phyloP scores from a whole-genome alignment of 2,113 vertebrate genomes.

The Rostratula benghalensis region DNA sequence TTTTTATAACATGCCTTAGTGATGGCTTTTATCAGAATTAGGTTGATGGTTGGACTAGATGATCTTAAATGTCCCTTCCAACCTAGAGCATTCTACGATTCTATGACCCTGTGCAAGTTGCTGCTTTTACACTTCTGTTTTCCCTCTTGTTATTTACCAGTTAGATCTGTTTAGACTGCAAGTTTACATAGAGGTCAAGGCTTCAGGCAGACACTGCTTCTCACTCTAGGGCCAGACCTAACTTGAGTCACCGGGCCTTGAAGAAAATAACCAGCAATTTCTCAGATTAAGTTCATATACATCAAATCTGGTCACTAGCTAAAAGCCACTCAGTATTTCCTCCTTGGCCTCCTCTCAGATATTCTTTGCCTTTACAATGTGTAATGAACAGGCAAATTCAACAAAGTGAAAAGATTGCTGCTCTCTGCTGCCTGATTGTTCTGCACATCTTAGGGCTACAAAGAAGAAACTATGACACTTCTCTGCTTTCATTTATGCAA shows the following conservation, averaged over 20 bases:
- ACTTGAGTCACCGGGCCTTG: background rate
- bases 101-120: background rate
- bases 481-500: background rate
- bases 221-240: background rate
- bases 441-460: background rate
- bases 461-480: background rate
- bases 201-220: background rate
- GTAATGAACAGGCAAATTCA: background rate
- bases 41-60: too few relatives aligned
- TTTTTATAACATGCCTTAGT: too few relatives aligned
- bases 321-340: background rate
- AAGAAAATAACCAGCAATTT: background rate
- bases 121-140: background rate
- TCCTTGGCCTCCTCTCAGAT: background rate
- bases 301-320: background rate
- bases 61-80: too few relatives aligned
- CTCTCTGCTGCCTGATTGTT: background rate
- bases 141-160: background rate
- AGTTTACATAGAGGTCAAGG: background rate
- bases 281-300: background rate
- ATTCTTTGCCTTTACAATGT: background rate
- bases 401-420: background rate
- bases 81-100: too few relatives aligned
- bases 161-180: background rate
- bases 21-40: too few relatives aligned